Percentiles rank a stretch among this genome's conserved stretches.
Evolutionary conservation across 2,797 vertebrate genomes (phyloP).

Genomic region (Heliangelus exortis): DNA sequence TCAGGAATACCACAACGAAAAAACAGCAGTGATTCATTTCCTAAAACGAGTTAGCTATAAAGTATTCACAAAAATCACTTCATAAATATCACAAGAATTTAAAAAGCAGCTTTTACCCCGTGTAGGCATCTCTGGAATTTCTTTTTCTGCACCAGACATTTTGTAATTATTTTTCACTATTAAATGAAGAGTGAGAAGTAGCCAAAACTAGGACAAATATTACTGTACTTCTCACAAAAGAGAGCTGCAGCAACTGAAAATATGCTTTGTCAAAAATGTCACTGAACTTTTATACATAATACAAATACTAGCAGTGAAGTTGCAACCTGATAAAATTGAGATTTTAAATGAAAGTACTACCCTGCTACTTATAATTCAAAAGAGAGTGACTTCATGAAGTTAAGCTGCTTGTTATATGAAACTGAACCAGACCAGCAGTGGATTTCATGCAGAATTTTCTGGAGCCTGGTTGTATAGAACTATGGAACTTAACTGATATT

Average conservation of each 20-base stretch:
- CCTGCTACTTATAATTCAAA: constrained; percentile 35
- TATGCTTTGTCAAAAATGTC: not conserved
- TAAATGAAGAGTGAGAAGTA: not conserved
- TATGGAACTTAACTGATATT: not conserved
- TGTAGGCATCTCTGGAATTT: not conserved
- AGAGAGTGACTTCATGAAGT: constrained; percentile 2
- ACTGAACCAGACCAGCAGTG: not conserved
- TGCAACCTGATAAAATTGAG: constrained; percentile 22
- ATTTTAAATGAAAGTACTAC: constrained; percentile 40
- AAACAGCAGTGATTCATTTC: not conserved
- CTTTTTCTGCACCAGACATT: not conserved
- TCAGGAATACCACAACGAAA: not conserved
- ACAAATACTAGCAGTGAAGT: constrained; percentile 20
- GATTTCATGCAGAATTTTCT: constrained; percentile 9
- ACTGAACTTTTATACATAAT: constrained; percentile 8
- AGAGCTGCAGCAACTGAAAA: constrained; percentile 10
- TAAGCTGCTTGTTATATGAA: constrained; percentile 27
- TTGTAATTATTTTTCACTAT: not conserved
- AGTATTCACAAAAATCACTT: not conserved
- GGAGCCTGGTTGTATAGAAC: not conserved
- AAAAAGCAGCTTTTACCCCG: not conserved
- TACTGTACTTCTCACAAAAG: not conserved
- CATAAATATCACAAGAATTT: not conserved
- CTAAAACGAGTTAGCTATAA: not conserved
- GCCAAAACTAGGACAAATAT: constrained; percentile 35